These are phyloP conservation scores for Antrozous pallidus DNA, from an alignment of 2,797 vertebrate species.

Conservation along the genomic window DNA sequence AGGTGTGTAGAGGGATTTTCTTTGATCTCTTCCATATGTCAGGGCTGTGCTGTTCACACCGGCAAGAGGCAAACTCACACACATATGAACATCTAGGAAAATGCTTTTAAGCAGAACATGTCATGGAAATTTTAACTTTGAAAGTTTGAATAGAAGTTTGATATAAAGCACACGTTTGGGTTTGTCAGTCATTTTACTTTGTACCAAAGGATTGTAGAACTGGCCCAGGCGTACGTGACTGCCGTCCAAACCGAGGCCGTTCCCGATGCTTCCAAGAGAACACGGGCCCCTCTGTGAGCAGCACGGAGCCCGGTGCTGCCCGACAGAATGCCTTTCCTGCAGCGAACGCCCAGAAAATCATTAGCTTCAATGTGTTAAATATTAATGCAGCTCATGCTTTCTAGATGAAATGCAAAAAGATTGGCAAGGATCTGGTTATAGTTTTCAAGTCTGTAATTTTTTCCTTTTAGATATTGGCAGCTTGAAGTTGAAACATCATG, in stretches of 20 bases:
- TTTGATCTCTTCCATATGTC: slow-evolving; percentile 12
- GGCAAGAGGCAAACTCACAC: background rate
- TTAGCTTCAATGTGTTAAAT: slow-evolving; percentile 28
- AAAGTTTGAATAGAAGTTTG: slow-evolving; percentile 22
- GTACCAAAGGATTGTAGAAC: background rate
- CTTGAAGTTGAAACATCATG: slow-evolving; percentile 27
- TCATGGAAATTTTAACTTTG: slow-evolving; percentile 50
- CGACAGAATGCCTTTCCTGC: background rate
- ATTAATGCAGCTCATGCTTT: slow-evolving; percentile 27
- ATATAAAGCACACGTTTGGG: slow-evolving; percentile 15
- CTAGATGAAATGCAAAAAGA: slow-evolving; percentile 44
- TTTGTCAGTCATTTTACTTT: slow-evolving; percentile 23
- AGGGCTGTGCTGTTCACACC: background rate
- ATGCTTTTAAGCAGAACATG: background rate
- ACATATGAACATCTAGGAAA: slow-evolving; percentile 26
- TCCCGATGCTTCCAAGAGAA: background rate
- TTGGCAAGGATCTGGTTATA: background rate
- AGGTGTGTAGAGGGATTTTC: slow-evolving; percentile 85
- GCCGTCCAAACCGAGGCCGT: background rate
- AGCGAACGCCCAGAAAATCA: background rate
- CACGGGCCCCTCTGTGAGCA: background rate
- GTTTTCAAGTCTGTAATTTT: slow-evolving; percentile 7
- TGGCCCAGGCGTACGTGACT: background rate
- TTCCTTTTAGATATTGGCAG: slow-evolving; percentile 4
- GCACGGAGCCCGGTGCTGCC: background rate